Evolutionary conservation across 2,113 vertebrate genomes (phyloP).

Genomic region (Pongo abelii): DNA sequence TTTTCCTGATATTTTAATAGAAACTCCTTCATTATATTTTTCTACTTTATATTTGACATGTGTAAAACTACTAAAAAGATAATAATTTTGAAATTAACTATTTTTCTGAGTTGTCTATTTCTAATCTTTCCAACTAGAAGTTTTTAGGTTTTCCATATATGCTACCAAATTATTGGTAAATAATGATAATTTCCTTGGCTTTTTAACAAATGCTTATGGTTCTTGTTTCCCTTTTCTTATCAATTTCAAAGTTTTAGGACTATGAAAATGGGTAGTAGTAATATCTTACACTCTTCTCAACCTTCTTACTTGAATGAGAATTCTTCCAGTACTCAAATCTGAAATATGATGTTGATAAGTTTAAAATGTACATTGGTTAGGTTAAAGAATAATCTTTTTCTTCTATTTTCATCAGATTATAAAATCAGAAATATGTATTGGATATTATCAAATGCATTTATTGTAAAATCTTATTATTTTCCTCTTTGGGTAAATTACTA

Average conservation of each 20-base stretch:
- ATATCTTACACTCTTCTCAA: background rate
- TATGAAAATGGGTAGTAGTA: background rate
- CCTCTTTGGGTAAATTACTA: background rate
- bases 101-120: background rate
- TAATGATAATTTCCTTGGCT: background rate
- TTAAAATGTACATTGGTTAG: background rate
- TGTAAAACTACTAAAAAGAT: background rate
- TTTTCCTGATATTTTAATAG: background rate
- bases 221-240: background rate
- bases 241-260: background rate
- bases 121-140: background rate
- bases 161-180: background rate
- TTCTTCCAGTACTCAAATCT: background rate
- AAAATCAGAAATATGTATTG: background rate
- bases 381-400: background rate
- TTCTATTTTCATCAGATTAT: background rate
- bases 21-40: background rate
- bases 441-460: background rate
- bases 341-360: background rate
- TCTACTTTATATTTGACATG: background rate
- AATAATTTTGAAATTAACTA: background rate
- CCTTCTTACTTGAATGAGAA: background rate
- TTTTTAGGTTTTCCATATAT: background rate
- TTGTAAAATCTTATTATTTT: slow-evolving; percentile 9
- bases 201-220: background rate